Percentiles rank a stretch among this genome's conserved stretches.
Evolutionary conservation across 2,797 vertebrate genomes (phyloP).

Genomic region (Momotus momota): DNA sequence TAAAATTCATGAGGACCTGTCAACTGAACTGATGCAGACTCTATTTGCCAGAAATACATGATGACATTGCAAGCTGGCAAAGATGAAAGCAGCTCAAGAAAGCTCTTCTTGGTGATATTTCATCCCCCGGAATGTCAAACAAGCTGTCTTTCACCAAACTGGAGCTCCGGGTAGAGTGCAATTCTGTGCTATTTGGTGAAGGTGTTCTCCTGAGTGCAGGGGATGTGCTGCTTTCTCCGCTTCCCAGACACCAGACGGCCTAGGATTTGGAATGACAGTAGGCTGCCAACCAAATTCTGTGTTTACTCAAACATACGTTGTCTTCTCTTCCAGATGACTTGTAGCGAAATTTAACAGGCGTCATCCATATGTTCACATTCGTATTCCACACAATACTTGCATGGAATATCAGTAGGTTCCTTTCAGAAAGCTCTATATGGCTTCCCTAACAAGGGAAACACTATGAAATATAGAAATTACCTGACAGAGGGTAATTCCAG

Average conservation of each 20-base stretch:
- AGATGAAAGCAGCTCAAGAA: constrained; percentile 73
- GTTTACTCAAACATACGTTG: constrained; percentile 69
- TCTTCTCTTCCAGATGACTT: constrained; percentile 66
- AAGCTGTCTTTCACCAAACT: constrained; percentile 75
- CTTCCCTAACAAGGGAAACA: not conserved
- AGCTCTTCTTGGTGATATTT: constrained; percentile 70
- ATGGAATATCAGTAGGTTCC: constrained; percentile 13
- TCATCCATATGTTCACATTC: constrained; percentile 67
- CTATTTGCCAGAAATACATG: constrained; percentile 76
- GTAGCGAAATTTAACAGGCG: constrained; percentile 57
- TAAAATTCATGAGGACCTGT: constrained; percentile 83
- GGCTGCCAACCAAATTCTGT: constrained; percentile 54
- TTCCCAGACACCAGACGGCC: constrained; percentile 36
- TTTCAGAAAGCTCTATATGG: constrained; percentile 25
- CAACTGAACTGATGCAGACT: constrained; percentile 76
- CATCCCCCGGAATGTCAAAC: constrained; percentile 71
- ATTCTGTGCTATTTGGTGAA: constrained; percentile 27
- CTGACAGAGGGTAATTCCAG: not conserved
- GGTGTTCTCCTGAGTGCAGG: constrained; percentile 20
- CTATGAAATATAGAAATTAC: not conserved
- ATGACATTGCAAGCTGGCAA: constrained; percentile 76
- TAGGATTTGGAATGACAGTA: constrained; percentile 60
- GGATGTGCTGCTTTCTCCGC: constrained; percentile 17
- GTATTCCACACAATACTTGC: constrained; percentile 56
- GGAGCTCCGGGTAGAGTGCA: constrained; percentile 15